Conservation (phyloP, 2,113 vertebrate genomes). For the Anguilla japonica region DNA sequence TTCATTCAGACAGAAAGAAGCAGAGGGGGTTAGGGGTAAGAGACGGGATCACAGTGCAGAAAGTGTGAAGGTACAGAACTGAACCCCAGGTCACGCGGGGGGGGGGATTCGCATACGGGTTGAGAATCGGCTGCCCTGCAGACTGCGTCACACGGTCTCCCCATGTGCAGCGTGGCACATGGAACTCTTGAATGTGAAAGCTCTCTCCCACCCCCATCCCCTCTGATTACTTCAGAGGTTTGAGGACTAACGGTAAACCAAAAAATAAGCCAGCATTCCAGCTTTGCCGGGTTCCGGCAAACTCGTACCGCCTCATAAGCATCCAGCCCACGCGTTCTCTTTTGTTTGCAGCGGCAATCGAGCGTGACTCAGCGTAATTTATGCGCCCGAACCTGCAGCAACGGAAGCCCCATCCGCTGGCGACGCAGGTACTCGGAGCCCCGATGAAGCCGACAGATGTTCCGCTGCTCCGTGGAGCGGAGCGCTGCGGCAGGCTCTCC, state of each 20-base stretch:
- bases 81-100: no score
- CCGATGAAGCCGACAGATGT: background rate
- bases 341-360: background rate
- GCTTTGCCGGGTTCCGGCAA: background rate
- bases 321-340: background rate
- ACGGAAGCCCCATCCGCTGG: background rate
- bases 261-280: background rate
- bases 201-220: no score
- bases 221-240: background rate
- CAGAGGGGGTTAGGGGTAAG: no score
- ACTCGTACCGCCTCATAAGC: background rate
- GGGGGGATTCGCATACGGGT: no score
- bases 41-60: no score
- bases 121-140: no score
- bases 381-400: background rate
- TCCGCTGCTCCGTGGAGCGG: background rate
- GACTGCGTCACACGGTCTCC: no score
- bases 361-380: background rate
- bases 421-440: background rate
- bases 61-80: no score
- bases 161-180: background rate
- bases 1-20: no score
- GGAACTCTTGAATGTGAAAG: no score
- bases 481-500: background rate
- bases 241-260: background rate